Conservation (phyloP, 2,113 vertebrate genomes). For the Azemiops feae region DNA sequence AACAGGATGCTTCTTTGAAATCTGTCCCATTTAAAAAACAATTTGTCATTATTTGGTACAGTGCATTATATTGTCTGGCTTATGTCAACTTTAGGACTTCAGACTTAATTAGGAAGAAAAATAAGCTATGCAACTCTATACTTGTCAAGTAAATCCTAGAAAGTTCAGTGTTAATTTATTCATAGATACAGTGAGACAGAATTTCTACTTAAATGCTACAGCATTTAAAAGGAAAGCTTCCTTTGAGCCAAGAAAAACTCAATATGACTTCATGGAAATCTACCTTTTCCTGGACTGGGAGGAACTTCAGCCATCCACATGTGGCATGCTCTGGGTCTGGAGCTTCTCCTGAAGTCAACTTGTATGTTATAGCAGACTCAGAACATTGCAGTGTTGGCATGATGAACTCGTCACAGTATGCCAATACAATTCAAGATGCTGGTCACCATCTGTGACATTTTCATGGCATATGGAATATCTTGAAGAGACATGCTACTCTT, state of each 20-base stretch:
- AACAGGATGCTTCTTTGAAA: not conserved
- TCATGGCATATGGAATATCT: not conserved
- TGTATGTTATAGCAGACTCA: not conserved
- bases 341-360: not conserved
- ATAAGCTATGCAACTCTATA: not conserved
- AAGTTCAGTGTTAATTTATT: not conserved
- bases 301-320: not conserved
- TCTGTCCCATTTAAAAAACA: not conserved
- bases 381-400: not conserved
- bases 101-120: not conserved
- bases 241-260: not conserved
- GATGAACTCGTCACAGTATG: not conserved
- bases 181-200: not conserved
- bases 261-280: not conserved
- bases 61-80: not conserved
- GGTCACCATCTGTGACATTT: not conserved
- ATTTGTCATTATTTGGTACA: not conserved
- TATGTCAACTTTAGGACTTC: not conserved
- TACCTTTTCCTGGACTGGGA: not conserved
- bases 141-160: not conserved
- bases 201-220: not conserved
- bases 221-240: not conserved
- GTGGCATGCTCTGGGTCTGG: not conserved
- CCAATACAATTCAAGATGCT: not conserved
- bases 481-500: not conserved